Evolutionary conservation across 1,140 invertebrate genomes (phyloP).

Genomic region (Drosophila orena): DNA sequence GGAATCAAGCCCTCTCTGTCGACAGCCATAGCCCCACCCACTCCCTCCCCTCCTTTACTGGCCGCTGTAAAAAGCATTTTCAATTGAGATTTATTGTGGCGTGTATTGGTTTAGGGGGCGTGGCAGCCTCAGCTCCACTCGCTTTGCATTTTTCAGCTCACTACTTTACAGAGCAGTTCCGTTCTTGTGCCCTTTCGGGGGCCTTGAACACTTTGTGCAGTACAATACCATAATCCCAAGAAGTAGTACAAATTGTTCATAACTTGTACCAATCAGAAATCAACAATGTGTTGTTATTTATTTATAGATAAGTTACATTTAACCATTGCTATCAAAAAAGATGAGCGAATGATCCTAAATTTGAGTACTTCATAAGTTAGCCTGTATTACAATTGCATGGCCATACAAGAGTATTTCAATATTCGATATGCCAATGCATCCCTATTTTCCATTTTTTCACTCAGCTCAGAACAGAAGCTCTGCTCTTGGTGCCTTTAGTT

Average conservation of each 20-base stretch:
- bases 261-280: no score
- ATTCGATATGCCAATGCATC: not conserved
- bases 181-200: constrained; percentile 2
- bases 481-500: constrained; percentile 65
- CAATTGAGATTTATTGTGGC: constrained; percentile 83
- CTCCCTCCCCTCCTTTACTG: constrained; percentile 1
- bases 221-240: no score
- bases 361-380: no score
- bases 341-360: no score
- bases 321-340: no score
- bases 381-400: no score
- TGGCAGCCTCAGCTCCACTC: constrained; percentile 51
- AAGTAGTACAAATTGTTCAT: not conserved
- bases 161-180: constrained; percentile 45
- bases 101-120: constrained; percentile 61
- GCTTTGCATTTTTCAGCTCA: constrained; percentile 70
- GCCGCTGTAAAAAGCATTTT: constrained; percentile 71
- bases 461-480: constrained; percentile 58
- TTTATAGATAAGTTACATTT: no score
- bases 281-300: no score
- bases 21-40: not conserved
- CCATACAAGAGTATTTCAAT: constrained; percentile 10
- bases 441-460: constrained; percentile 6
- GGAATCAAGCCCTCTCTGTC: constrained; percentile 39
- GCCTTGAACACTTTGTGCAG: no score